Conservation (phyloP, 2,888 invertebrate genomes). For the Chymomyza caudatula region DNA sequence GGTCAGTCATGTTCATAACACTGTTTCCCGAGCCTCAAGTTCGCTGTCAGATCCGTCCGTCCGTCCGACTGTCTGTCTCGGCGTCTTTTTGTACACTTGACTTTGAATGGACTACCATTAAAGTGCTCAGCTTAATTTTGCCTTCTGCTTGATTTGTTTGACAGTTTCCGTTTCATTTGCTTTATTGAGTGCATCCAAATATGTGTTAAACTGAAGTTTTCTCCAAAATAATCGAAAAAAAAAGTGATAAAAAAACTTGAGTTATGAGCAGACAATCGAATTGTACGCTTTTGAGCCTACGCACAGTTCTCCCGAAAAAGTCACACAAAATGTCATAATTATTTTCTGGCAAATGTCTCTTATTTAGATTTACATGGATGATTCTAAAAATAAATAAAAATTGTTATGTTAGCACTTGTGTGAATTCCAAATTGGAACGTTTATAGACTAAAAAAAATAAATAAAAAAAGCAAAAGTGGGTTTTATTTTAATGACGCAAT, state of each 20-base stretch:
- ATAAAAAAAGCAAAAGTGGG: too few relatives aligned
- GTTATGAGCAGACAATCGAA: background rate
- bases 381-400: too few relatives aligned
- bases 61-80: background rate
- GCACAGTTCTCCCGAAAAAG: background rate
- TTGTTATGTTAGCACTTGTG: background rate
- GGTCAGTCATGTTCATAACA: background rate
- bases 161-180: constrained; percentile 3
- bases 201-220: background rate
- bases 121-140: background rate
- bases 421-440: too few relatives aligned
- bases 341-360: background rate
- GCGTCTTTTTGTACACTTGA: background rate
- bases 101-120: background rate
- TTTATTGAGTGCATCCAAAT: background rate
- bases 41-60: background rate
- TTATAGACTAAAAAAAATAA: too few relatives aligned
- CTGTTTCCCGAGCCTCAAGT: background rate
- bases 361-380: too few relatives aligned
- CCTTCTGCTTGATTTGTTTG: constrained; percentile 2
- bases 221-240: background rate
- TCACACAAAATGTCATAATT: background rate
- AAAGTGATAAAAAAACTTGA: background rate
- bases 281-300: background rate
- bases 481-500: too few relatives aligned